Percentiles rank a stretch among this genome's conserved stretches.
These are phyloP conservation scores for Meghimatium bilineatum DNA, from an alignment of 2,888 invertebrate genomes.

Conservation along the genomic window DNA sequence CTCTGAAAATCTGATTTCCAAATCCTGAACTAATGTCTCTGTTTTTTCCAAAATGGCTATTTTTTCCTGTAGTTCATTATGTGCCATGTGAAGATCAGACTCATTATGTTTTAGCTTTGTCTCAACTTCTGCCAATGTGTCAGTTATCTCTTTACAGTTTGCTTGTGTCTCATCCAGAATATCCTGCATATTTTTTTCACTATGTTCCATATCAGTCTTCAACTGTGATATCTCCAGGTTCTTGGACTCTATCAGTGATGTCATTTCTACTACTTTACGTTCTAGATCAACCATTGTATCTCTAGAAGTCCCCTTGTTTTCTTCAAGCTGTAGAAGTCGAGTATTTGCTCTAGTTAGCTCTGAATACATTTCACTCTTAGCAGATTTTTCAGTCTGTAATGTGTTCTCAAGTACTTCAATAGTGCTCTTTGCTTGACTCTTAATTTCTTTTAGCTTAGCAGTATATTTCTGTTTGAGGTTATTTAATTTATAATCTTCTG, in stretches of 20 bases:
- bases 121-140: constrained; percentile 37
- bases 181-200: constrained; percentile 29
- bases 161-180: constrained; percentile 36
- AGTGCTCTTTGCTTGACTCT: constrained; percentile 54
- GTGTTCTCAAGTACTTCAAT: constrained; percentile 54
- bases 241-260: constrained; percentile 51
- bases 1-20: constrained; percentile 6
- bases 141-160: constrained; percentile 36
- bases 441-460: constrained; percentile 66
- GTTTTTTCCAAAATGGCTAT: not conserved
- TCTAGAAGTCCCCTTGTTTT: constrained; percentile 56
- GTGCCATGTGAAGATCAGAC: not conserved
- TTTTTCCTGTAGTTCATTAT: constrained; percentile 8
- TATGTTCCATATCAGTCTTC: constrained; percentile 32
- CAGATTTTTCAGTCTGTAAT: constrained; percentile 55
- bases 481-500: constrained; percentile 61
- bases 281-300: constrained; percentile 65
- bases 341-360: constrained; percentile 68
- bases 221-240: constrained; percentile 44
- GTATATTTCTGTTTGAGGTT: constrained; percentile 69
- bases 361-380: constrained; percentile 61
- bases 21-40: not conserved
- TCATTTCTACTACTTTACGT: constrained; percentile 53
- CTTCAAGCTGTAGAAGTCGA: constrained; percentile 65
- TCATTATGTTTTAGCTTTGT: constrained; percentile 28